phyloP scores from a whole-genome alignment of 2,888 invertebrate genomes.

The Synergus gifuensis region DNA sequence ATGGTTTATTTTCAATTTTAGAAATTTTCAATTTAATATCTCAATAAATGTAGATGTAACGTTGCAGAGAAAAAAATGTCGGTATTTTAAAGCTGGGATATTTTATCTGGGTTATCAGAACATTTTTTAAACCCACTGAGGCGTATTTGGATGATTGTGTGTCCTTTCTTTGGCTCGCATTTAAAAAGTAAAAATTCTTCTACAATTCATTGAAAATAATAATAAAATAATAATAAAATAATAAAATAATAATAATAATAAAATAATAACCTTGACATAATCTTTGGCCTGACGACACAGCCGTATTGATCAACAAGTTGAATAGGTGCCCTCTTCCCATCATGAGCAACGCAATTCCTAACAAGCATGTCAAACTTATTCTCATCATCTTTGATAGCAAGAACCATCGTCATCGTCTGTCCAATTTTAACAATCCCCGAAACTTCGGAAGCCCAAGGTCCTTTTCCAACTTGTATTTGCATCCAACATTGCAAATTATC shows the following conservation, averaged over 20 bases:
- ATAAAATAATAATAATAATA: too few species aligned
- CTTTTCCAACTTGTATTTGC: constrained; percentile 98
- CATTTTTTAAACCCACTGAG: too few species aligned
- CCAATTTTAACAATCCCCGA: constrained; percentile 97
- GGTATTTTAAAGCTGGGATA: too few species aligned
- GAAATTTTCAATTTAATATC: too few species aligned
- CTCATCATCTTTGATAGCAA: constrained; percentile 96
- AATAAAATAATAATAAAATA: too few species aligned
- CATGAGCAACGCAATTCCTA: constrained; percentile 95
- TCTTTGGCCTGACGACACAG: constrained; percentile 95
- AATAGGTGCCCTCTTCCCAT: constrained; percentile 95
- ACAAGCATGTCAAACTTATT: constrained; percentile 98
- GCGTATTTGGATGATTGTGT: too few species aligned
- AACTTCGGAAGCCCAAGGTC: constrained; percentile 98
- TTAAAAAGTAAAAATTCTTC: background rate
- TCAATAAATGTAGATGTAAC: too few species aligned
- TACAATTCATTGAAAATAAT: constrained; percentile 1
- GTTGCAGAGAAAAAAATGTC: too few species aligned
- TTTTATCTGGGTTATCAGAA: too few species aligned
- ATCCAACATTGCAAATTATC: constrained; percentile 98
- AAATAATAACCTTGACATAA: constrained; percentile 88
- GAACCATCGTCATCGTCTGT: constrained; percentile 97
- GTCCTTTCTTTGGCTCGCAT: too few species aligned
- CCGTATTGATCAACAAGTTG: constrained; percentile 96
- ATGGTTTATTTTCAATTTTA: too few species aligned